A percentile compares a stretch with the other conserved stretches of the same genome.
These are phyloP conservation scores for Listronotus bonariensis DNA, from an alignment of 1,140 invertebrate species.

Conservation along the genomic window DNA sequence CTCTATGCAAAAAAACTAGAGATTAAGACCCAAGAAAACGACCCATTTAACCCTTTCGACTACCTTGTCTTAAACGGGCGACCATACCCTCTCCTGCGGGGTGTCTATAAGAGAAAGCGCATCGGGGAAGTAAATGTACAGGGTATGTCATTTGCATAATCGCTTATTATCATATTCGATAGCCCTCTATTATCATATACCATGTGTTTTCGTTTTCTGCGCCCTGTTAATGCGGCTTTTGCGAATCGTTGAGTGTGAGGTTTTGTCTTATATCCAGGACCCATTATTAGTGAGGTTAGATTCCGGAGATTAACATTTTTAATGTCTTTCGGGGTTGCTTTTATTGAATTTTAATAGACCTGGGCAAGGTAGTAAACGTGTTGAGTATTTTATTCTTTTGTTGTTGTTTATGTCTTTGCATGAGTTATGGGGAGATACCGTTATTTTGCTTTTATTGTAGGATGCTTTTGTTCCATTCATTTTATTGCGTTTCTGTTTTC, in stretches of 20 bases:
- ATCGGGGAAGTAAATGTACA: constrained; percentile 2
- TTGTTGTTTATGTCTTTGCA: constrained; percentile 1
- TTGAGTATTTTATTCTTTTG: constrained; percentile 5
- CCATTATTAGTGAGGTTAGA: constrained; percentile 32
- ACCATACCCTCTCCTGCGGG: constrained; percentile 13
- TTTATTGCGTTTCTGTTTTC: too few species aligned
- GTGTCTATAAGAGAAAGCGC: constrained; percentile 1
- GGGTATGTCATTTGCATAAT: constrained; percentile 23
- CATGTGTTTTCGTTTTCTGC: not conserved
- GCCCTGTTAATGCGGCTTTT: constrained; percentile 15
- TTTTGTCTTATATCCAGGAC: constrained; percentile 23
- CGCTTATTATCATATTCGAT: constrained; percentile 26
- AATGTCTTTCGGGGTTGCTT: constrained; percentile 18
- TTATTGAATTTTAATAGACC: constrained; percentile 33
- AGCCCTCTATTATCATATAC: constrained; percentile 24
- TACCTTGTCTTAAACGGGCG: constrained; percentile 25
- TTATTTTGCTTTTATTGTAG: not conserved
- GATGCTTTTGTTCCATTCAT: not conserved
- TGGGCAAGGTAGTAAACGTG: not conserved
- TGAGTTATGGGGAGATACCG: constrained; percentile 4
- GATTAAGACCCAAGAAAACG: constrained; percentile 4
- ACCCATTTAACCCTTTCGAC: constrained; percentile 12
- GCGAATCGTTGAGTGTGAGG: constrained; percentile 26
- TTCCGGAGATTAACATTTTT: constrained; percentile 28
- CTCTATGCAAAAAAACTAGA: constrained; percentile 21